Conservation (phyloP, 2,113 vertebrate species). For the Microtus oregoni region DNA sequence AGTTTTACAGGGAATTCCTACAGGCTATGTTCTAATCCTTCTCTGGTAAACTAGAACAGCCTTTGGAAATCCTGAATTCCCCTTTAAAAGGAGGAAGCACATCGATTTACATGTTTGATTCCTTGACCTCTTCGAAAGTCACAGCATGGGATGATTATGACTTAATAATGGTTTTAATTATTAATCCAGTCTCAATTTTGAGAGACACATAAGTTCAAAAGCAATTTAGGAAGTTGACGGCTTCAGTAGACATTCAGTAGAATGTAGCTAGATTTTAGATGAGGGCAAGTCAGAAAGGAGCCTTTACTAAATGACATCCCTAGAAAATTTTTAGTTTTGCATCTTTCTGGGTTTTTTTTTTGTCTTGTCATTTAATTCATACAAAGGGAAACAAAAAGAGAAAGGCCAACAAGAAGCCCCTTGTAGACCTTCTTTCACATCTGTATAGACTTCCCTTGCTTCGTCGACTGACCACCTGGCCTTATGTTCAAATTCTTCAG, state of each 20-base stretch:
- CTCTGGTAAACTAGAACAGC: conserved; percentile 35
- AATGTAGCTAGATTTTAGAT: conserved; percentile 42
- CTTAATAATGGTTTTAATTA: conserved; percentile 64
- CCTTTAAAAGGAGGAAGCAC: conserved; percentile 18
- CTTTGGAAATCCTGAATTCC: conserved; percentile 36
- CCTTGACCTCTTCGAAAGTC: conserved; percentile 61
- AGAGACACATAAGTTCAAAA: not conserved
- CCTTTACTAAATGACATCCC: not conserved
- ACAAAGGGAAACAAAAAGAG: not conserved
- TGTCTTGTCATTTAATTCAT: not conserved
- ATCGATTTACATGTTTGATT: conserved; percentile 40
- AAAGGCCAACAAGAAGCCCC: not conserved
- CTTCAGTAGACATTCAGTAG: not conserved
- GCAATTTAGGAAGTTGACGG: not conserved
- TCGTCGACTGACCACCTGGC: not conserved
- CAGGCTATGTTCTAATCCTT: conserved; percentile 56
- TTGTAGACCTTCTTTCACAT: not conserved
- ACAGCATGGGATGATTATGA: conserved; percentile 47
- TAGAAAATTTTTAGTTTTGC: conserved; percentile 30
- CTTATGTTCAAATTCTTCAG: conserved; percentile 24
- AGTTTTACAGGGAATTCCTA: conserved; percentile 50
- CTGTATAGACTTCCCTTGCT: not conserved
- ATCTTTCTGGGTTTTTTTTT: not conserved
- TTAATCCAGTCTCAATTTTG: conserved; percentile 39
- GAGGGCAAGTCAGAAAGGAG: not conserved